A percentile compares a stretch with the other conserved stretches of the same genome.
Evolutionary conservation across 2,888 invertebrate species (phyloP).

Genomic region (Artemia sinica): DNA sequence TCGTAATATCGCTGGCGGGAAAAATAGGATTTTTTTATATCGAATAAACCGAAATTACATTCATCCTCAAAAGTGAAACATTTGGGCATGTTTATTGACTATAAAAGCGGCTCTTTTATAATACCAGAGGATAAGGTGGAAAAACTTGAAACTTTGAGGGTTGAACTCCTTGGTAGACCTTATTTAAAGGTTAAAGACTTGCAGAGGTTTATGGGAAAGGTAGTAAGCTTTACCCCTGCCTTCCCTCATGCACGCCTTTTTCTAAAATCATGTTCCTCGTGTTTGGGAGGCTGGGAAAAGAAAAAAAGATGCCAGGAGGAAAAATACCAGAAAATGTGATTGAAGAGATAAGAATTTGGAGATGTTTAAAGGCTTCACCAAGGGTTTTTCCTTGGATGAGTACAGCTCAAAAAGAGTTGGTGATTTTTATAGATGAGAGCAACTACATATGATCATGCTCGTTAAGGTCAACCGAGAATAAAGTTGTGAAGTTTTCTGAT

Average conservation of each 20-base stretch:
- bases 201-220: not conserved
- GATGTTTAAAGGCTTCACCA: not conserved
- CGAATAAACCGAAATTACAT: not conserved
- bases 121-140: conserved; percentile 5
- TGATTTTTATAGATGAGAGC: not conserved
- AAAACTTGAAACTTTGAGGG: not conserved
- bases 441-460: too few species aligned
- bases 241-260: not conserved
- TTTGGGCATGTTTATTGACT: not conserved
- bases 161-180: not conserved
- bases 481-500: too few species aligned
- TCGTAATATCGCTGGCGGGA: not conserved
- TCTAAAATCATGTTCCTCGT: not conserved
- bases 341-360: conserved; percentile 4
- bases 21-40: not conserved
- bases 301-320: not conserved
- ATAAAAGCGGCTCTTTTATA: not conserved
- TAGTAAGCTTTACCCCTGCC: conserved; percentile 8
- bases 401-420: not conserved
- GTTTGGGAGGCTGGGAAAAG: not conserved
- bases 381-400: not conserved
- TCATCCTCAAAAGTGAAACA: not conserved
- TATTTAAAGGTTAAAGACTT: not conserved
- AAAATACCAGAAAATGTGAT: not conserved
- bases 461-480: too few species aligned